Conservation (phyloP, 2,888 invertebrate species). For the Selenia dentaria region DNA sequence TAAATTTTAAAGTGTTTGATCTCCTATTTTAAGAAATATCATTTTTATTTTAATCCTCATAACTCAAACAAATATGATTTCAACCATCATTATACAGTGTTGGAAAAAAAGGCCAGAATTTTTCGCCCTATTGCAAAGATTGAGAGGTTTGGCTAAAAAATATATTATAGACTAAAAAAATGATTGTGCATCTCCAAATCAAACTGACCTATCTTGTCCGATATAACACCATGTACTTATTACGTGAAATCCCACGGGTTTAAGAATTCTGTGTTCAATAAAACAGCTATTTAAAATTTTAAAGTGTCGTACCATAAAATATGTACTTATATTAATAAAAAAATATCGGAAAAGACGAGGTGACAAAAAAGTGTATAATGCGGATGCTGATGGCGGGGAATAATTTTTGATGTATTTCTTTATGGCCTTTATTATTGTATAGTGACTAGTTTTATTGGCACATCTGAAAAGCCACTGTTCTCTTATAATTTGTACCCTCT, state of each 20-base stretch:
- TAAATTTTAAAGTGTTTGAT: constrained; percentile 13
- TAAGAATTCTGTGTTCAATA: too few relatives aligned
- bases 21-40: constrained; percentile 21
- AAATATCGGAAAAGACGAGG: constrained; percentile 10
- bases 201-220: too few relatives aligned
- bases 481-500: constrained; percentile 46
- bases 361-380: constrained; percentile 26
- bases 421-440: constrained; percentile 42
- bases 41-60: constrained; percentile 15
- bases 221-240: too few relatives aligned
- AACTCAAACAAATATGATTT: neutral
- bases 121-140: neutral
- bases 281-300: too few relatives aligned
- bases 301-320: too few relatives aligned
- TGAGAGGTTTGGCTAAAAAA: neutral
- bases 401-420: constrained; percentile 60
- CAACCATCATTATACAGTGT: too few relatives aligned
- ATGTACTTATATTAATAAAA: too few relatives aligned
- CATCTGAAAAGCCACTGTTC: constrained; percentile 16
- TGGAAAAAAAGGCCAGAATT: too few relatives aligned
- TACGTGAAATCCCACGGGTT: too few relatives aligned
- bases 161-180: neutral
- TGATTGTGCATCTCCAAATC: too few relatives aligned
- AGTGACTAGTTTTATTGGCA: constrained; percentile 32
- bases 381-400: constrained; percentile 46